Conservation (phyloP, 2,797 vertebrate genomes). For the Pyrocephalus nanus region DNA sequence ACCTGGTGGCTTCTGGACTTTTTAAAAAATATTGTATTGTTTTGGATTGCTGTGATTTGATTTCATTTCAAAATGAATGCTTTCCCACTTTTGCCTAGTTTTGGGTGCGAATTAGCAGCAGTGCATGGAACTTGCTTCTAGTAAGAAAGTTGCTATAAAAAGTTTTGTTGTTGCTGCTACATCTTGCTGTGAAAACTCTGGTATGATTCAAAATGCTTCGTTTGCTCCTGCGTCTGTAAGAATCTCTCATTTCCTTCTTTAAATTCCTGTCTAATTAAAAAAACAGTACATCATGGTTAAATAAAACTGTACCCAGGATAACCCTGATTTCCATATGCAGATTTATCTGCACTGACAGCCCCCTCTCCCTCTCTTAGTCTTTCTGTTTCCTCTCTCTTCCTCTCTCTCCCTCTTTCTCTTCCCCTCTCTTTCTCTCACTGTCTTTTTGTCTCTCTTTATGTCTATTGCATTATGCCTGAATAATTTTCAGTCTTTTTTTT, state of each 20-base stretch:
- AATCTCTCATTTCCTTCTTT: slow-evolving; percentile 70
- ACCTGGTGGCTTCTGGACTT: not conserved
- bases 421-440: slow-evolving; percentile 71
- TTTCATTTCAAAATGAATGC: not conserved
- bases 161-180: slow-evolving; percentile 44
- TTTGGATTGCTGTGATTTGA: not conserved
- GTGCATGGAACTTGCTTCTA: not conserved
- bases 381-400: slow-evolving; percentile 62
- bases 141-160: slow-evolving; percentile 48
- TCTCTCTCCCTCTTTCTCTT: slow-evolving; percentile 51
- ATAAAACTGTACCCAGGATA: slow-evolving; percentile 88
- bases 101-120: not conserved
- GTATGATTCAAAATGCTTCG: slow-evolving; percentile 53
- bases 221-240: slow-evolving; percentile 62
- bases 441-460: slow-evolving; percentile 75
- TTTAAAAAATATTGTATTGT: not conserved
- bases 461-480: slow-evolving; percentile 84
- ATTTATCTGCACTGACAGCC: slow-evolving; percentile 90
- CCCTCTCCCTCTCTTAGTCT: slow-evolving; percentile 72
- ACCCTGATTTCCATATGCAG: slow-evolving; percentile 98
- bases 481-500: slow-evolving; percentile 76
- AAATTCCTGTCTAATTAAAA: slow-evolving; percentile 81
- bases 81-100: not conserved
- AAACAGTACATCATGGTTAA: slow-evolving; percentile 82
- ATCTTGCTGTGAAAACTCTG: slow-evolving; percentile 47